Evolutionary conservation across 2,888 invertebrate species (phyloP).

Genomic region (Tenthredo mesomela): DNA sequence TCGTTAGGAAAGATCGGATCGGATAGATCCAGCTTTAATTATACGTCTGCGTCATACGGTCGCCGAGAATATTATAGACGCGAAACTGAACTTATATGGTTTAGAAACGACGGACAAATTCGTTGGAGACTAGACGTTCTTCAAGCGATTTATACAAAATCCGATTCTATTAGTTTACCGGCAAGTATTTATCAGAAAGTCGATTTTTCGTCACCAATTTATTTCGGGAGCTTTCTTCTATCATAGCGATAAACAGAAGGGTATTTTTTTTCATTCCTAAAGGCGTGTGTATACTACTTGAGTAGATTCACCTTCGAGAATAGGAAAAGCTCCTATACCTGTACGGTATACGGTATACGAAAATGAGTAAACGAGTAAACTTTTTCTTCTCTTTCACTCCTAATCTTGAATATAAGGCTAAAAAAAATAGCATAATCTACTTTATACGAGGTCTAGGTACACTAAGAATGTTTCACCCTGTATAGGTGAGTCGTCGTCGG

Average conservation of each 20-base stretch:
- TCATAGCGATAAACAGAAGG: too few relatives aligned
- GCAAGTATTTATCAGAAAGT: not conserved
- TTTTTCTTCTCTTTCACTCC: not conserved
- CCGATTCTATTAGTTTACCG: not conserved
- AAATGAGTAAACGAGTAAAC: not conserved
- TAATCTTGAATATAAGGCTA: not conserved
- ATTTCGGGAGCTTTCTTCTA: too few relatives aligned
- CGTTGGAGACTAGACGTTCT: not conserved
- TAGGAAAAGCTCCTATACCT: not conserved
- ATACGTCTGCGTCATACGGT: not conserved
- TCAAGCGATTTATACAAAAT: not conserved
- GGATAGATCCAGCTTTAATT: constrained; percentile 31
- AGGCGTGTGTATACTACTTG: not conserved
- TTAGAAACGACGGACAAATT: not conserved
- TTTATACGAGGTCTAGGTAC: not conserved
- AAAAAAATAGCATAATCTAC: not conserved
- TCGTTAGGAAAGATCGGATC: constrained; percentile 27
- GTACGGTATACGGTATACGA: too few relatives aligned
- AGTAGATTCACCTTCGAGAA: not conserved
- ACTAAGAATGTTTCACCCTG: constrained; percentile 31
- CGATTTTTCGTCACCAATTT: not conserved
- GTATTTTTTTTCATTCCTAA: too few relatives aligned
- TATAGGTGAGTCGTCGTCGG: constrained; percentile 32
- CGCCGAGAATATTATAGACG: not conserved
- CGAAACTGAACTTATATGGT: not conserved